phyloP scores from a whole-genome alignment of 2,888 invertebrate species.

The Fissipunctia ypsillon region DNA sequence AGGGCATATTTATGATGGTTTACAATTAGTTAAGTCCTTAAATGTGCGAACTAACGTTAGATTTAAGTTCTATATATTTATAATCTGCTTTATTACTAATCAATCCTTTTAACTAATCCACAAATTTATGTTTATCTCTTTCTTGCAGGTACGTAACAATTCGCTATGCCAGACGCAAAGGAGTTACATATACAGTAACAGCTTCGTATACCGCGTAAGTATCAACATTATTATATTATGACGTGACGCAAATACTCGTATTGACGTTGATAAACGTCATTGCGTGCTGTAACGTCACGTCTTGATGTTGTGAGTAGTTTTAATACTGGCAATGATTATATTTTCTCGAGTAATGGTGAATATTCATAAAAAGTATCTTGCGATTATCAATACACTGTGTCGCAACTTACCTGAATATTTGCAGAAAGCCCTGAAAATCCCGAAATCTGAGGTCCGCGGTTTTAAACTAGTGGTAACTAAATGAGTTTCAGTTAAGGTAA shows the following conservation, averaged over 20 bases:
- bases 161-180: constrained; percentile 69
- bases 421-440: constrained; percentile 31
- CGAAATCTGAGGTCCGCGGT: neutral
- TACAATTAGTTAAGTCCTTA: neutral
- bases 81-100: neutral
- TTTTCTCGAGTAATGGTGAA: constrained; percentile 1
- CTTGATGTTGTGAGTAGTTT: constrained; percentile 54
- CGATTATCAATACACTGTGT: constrained; percentile 19
- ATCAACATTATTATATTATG: constrained; percentile 42
- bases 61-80: neutral
- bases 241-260: constrained; percentile 45
- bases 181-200: constrained; percentile 67
- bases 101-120: constrained; percentile 51
- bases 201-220: constrained; percentile 70
- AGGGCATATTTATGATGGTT: no score
- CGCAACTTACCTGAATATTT: constrained; percentile 27
- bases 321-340: constrained; percentile 11
- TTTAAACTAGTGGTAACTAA: constrained; percentile 36
- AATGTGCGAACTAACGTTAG: neutral
- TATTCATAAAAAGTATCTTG: constrained; percentile 6
- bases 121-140: constrained; percentile 56
- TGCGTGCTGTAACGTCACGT: constrained; percentile 28
- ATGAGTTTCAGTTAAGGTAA: constrained; percentile 32
- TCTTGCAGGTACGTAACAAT: constrained; percentile 76
- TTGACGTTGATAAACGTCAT: constrained; percentile 45